These are phyloP conservation scores for Enoplosus armatus DNA, from an alignment of 2,797 vertebrate species.

Conservation along the genomic window DNA sequence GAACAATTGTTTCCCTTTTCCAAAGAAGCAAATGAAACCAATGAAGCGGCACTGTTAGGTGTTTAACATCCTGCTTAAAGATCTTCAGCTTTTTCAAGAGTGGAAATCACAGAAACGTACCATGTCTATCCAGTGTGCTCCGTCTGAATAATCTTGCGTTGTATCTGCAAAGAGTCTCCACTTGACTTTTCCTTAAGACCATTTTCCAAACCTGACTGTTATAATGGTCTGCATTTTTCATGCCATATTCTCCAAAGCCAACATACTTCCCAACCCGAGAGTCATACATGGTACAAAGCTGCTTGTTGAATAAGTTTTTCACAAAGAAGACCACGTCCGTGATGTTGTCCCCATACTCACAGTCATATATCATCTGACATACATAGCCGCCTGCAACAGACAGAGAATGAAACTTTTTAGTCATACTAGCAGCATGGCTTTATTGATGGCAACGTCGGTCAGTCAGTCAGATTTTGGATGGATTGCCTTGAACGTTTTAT, in stretches of 20 bases:
- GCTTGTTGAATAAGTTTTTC: constrained; percentile 28
- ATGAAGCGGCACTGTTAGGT: neutral
- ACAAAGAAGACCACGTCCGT: constrained; percentile 21
- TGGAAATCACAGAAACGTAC: neutral
- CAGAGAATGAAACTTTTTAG: no score
- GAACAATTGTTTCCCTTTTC: constrained; percentile 24
- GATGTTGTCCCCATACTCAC: constrained; percentile 27
- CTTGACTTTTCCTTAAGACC: neutral
- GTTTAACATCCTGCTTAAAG: neutral
- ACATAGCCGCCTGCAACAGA: constrained; percentile 27
- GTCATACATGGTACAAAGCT: constrained; percentile 26
- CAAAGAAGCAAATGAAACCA: constrained; percentile 22
- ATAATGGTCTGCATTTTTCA: neutral
- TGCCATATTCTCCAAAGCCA: constrained; percentile 17
- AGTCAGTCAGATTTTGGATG: no score
- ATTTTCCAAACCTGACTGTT: constrained; percentile 34
- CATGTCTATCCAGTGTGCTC: constrained; percentile 38
- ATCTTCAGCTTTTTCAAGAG: neutral
- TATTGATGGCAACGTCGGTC: no score
- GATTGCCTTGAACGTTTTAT: no score
- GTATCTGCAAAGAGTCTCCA: constrained; percentile 42
- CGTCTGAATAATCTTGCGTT: constrained; percentile 4
- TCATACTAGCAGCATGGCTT: no score
- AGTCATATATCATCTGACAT: constrained; percentile 28
- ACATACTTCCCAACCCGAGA: constrained; percentile 46